Evolutionary conservation across 2,797 vertebrate species (phyloP), one percentile per base, ranked within the genome.

Genomic region (Rhabdophis nuchalis): DNA sequence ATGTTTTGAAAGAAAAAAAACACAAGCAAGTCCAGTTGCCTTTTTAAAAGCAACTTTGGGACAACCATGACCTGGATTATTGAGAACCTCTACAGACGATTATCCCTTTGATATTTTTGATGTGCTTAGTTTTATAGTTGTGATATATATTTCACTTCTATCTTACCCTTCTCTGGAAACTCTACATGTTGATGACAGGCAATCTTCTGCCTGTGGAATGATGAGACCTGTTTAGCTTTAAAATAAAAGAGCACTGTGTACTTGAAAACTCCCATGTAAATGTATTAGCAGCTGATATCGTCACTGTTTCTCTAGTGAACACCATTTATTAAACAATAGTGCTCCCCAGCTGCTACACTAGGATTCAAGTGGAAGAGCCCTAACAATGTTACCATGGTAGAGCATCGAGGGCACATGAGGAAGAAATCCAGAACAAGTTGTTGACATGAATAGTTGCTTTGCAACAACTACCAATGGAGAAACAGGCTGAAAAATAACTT

Each of bases 341-440:
- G 87, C n/a, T 93, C 64, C 29, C 92, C 64, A 93, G 61, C 56
- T 82, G 85, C 87, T 58, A 60, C 18, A 50, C 64, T 54, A 90
- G 85, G 56, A 60, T 93, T 87, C 87, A 87, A 68, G 41, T 54
- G 86, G 68, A 93, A 93, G 89, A 87, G 64, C 52, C 85, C 46
- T 87, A 90, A 32, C 11, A 54, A 90, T 90, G 89, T 88, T 88
- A 85, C 89, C 29, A 53, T 60, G 89, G 46, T 64, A 92, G 54
- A 14, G 14, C 5, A 46, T 85, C 23, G 53, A 92, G 61, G 54
- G 64, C 46, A 88, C 36, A 77, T 13, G 86, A 88, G 56, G 56
- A 90, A 85, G 89, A 90, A 85, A 88, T 32, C 68, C 50, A 93
- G 86, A 90, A 90, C 64, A 93, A 82, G 85, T 82, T 90, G 85